These are phyloP conservation scores for Tragelaphus imberbis DNA, from an alignment of 2,113 vertebrate genomes.

Conservation along the genomic window DNA sequence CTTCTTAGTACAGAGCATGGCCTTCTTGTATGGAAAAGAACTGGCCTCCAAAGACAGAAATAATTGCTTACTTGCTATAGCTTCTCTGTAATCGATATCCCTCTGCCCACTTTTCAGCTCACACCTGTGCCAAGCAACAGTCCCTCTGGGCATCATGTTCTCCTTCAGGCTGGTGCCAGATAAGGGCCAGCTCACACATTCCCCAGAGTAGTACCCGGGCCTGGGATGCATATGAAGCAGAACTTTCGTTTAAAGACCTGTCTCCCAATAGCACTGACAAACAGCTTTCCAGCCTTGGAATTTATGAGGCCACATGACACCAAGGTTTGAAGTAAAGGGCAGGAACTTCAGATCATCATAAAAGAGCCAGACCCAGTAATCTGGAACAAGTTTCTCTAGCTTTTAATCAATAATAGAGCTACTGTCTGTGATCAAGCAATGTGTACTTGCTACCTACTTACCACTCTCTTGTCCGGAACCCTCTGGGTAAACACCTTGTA, in stretches of 20 bases:
- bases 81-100: background rate
- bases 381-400: background rate
- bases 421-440: background rate
- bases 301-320: background rate
- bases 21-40: background rate
- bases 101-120: background rate
- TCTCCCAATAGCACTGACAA: background rate
- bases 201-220: background rate
- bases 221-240: background rate
- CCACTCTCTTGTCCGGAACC: conserved; percentile 95
- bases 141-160: background rate
- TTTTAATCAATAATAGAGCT: background rate
- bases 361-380: background rate
- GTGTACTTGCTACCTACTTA: conserved; percentile 75
- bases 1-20: background rate
- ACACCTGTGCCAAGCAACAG: background rate
- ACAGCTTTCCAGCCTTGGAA: background rate
- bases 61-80: background rate
- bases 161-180: background rate
- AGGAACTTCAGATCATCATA: background rate
- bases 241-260: background rate
- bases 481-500: conserved; percentile 95
- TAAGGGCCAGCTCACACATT: background rate
- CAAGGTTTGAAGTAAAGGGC: background rate
- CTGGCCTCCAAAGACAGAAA: background rate